These are phyloP conservation scores for Halocynthia roretzi DNA, from an alignment of 23 tunicate species.

Conservation along the genomic window DNA sequence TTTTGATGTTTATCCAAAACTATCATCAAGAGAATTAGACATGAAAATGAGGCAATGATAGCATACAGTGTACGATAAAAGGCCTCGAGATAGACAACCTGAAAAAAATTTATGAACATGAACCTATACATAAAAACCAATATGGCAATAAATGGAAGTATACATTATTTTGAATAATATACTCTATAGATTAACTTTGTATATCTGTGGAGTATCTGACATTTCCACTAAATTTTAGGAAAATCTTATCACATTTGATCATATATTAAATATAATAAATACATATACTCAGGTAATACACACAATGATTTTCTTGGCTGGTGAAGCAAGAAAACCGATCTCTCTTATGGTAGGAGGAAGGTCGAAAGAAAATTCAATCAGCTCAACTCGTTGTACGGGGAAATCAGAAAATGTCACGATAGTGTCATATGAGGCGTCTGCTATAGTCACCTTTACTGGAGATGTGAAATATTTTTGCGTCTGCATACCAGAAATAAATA, in stretches of 20 bases:
- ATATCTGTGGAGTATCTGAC: neutral
- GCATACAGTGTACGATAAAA: neutral
- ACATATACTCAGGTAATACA: neutral
- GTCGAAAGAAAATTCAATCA: conserved; percentile 47
- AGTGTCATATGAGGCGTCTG: conserved; percentile 5
- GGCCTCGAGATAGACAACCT: neutral
- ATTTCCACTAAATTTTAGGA: neutral
- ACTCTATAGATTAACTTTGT: no score
- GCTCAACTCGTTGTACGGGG: conserved; percentile 10
- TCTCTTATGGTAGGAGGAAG: conserved; percentile 42
- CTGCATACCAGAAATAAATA: no score
- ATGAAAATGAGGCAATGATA: neutral
- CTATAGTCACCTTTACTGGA: no score
- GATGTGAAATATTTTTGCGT: no score
- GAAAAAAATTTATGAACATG: neutral
- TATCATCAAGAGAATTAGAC: conserved; percentile 14
- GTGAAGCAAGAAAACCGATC: conserved; percentile 29
- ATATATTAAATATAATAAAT: neutral
- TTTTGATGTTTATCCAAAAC: conserved; percentile 16
- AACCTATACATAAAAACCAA: neutral
- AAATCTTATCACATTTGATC: no score
- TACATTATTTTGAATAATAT: no score
- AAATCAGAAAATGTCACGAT: conserved; percentile 7
- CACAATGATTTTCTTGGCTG: conserved; percentile 22
- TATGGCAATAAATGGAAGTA: neutral